These are phyloP conservation scores for Chaenodraco wilsoni DNA, from an alignment of 2,797 vertebrate genomes.

Conservation along the genomic window DNA sequence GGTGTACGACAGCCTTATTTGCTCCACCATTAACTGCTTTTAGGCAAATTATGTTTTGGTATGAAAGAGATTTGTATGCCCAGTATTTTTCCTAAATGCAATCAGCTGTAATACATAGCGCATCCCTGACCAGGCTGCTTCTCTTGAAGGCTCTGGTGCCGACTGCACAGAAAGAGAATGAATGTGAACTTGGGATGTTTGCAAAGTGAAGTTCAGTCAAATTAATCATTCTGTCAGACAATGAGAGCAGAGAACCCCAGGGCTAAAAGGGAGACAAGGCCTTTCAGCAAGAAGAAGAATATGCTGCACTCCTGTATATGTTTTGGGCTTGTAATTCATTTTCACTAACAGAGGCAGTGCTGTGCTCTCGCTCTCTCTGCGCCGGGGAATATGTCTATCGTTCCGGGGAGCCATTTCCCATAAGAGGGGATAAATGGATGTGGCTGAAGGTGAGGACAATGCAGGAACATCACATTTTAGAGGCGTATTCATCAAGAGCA, in stretches of 20 bases:
- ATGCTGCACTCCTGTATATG: slow-evolving; percentile 64
- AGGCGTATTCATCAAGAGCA: slow-evolving; percentile 84
- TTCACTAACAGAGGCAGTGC: slow-evolving; percentile 61
- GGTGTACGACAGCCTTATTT: slow-evolving; percentile 2
- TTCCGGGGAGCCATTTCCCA: slow-evolving; percentile 72
- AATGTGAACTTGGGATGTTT: slow-evolving; percentile 83
- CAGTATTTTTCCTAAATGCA: slow-evolving; percentile 34
- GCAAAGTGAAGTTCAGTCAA: slow-evolving; percentile 83
- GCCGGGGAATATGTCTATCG: slow-evolving; percentile 67
- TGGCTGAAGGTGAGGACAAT: slow-evolving; percentile 82
- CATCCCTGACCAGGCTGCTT: slow-evolving; percentile 34
- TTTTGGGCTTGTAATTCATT: slow-evolving; percentile 83
- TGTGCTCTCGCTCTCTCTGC: slow-evolving; percentile 48
- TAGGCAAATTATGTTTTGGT: not conserved
- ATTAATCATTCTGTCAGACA: slow-evolving; percentile 88
- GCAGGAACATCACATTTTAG: slow-evolving; percentile 80
- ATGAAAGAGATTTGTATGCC: slow-evolving; percentile 8
- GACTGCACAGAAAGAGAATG: slow-evolving; percentile 46
- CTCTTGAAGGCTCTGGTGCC: slow-evolving; percentile 40
- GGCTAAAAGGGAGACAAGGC: slow-evolving; percentile 83
- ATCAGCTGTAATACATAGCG: slow-evolving; percentile 9
- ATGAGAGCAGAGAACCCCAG: slow-evolving; percentile 82
- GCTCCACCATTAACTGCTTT: slow-evolving; percentile 7
- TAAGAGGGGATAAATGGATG: slow-evolving; percentile 83
- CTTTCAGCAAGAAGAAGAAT: slow-evolving; percentile 81